Conservation (phyloP, 1,140 invertebrate species). For the Cyclina sinensis region DNA sequence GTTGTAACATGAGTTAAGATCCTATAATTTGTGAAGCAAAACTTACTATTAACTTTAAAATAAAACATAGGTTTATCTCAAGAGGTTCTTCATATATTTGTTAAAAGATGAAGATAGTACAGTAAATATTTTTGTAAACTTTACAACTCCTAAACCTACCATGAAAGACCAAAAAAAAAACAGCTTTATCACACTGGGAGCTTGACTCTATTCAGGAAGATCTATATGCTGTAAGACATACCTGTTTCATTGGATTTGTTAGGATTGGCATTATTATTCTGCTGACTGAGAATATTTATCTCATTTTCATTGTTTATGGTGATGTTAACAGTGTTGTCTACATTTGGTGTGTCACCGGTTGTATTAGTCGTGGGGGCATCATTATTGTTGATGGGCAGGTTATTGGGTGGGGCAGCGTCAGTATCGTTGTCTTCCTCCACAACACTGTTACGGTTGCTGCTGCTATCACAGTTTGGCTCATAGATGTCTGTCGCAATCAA, state of each 20-base stretch:
- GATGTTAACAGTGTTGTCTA: constrained; percentile 52
- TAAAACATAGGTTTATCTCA: too few species aligned
- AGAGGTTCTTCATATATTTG: too few species aligned
- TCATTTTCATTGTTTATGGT: constrained; percentile 58
- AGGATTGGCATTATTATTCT: constrained; percentile 66
- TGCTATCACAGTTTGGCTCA: constrained; percentile 60
- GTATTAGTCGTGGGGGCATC: constrained; percentile 37
- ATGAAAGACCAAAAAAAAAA: too few species aligned
- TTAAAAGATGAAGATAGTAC: too few species aligned
- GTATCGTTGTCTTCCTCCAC: constrained; percentile 47
- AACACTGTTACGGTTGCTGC: constrained; percentile 42
- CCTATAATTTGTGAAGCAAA: too few species aligned
- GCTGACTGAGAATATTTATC: constrained; percentile 60
- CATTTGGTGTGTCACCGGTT: constrained; percentile 29
- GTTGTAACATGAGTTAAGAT: too few species aligned
- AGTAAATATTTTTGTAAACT: too few species aligned
- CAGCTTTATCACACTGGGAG: too few species aligned
- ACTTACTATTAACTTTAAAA: too few species aligned
- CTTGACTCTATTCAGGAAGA: too few species aligned
- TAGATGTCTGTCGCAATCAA: constrained; percentile 48
- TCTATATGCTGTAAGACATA: neutral
- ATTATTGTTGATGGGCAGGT: constrained; percentile 1
- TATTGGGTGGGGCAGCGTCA: constrained; percentile 57
- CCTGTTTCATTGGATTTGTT: constrained; percentile 59
- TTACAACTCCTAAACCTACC: too few species aligned